phyloP scores from a whole-genome alignment of 64 coral and sea anemone species.

The Montipora cactus region DNA sequence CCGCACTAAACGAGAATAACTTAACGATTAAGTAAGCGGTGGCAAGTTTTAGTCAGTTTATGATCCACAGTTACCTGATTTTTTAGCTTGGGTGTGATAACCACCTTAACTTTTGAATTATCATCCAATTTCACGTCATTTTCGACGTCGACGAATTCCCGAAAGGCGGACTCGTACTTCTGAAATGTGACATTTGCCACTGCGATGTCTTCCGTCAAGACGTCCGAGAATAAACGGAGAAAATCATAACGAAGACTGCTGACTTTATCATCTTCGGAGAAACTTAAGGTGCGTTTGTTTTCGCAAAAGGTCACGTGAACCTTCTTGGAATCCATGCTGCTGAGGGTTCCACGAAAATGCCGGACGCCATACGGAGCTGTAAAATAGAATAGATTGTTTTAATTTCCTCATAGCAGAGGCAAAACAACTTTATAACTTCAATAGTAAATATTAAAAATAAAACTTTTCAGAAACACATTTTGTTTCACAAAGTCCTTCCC shows the following conservation, averaged over 20 bases:
- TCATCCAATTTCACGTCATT: not conserved
- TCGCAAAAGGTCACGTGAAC: not conserved
- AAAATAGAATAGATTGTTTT: not conserved
- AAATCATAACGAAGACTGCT: not conserved
- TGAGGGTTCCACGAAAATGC: not conserved
- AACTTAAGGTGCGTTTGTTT: not conserved
- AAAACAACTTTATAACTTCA: too few species aligned
- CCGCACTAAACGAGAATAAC: too few species aligned
- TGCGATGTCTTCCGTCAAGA: not conserved
- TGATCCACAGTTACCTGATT: not conserved
- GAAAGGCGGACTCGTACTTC: not conserved
- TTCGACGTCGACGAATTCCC: not conserved
- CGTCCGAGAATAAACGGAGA: not conserved
- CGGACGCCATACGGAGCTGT: not conserved
- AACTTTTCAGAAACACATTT: too few species aligned
- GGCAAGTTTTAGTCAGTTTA: too few species aligned
- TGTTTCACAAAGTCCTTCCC: too few species aligned
- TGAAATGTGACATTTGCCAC: conserved; percentile 10
- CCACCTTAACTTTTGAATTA: not conserved
- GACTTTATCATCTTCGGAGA: not conserved
- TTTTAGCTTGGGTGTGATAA: not conserved
- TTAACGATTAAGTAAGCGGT: too few species aligned
- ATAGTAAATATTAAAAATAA: too few species aligned
- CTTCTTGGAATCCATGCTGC: not conserved
- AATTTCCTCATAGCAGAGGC: too few species aligned